Percentiles rank a stretch among this genome's conserved stretches.
Evolutionary conservation across 2,797 vertebrate species (phyloP).

Genomic region (Carduelis carduelis): DNA sequence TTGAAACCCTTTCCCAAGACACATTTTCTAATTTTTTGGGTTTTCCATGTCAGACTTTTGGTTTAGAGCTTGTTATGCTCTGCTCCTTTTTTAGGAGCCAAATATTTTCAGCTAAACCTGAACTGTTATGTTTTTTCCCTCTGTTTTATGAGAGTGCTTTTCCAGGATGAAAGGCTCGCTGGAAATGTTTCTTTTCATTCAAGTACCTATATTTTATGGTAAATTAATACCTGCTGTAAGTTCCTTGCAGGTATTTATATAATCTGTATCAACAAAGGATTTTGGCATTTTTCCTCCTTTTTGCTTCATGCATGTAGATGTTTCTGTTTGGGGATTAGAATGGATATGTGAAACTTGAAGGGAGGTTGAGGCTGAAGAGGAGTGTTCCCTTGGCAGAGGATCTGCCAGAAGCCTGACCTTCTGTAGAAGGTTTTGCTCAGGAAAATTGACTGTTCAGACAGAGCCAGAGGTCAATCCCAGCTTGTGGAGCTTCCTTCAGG

Average conservation of each 20-base stretch:
- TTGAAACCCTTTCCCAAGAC: neutral
- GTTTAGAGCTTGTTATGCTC: neutral
- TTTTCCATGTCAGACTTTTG: neutral
- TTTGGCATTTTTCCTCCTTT: neutral
- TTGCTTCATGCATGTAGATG: neutral
- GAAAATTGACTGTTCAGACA: neutral
- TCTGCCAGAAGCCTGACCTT: neutral
- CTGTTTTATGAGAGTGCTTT: neutral
- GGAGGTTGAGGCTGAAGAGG: neutral
- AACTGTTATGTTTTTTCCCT: neutral
- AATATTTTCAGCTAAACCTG: neutral
- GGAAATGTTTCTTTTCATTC: neutral
- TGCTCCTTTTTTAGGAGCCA: neutral
- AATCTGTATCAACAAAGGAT: neutral
- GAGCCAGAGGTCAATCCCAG: neutral
- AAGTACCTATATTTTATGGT: neutral
- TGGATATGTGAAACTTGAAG: fast-evolving
- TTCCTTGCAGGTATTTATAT: neutral
- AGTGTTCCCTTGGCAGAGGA: neutral
- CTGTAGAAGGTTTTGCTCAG: neutral
- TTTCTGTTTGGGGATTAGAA: neutral
- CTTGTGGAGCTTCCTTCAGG: neutral
- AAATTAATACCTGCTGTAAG: neutral
- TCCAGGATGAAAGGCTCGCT: neutral
- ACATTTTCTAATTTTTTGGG: neutral